These are phyloP conservation scores for Hydrotaea cyrtoneurina DNA, from an alignment of 2,888 invertebrate genomes.

Conservation along the genomic window DNA sequence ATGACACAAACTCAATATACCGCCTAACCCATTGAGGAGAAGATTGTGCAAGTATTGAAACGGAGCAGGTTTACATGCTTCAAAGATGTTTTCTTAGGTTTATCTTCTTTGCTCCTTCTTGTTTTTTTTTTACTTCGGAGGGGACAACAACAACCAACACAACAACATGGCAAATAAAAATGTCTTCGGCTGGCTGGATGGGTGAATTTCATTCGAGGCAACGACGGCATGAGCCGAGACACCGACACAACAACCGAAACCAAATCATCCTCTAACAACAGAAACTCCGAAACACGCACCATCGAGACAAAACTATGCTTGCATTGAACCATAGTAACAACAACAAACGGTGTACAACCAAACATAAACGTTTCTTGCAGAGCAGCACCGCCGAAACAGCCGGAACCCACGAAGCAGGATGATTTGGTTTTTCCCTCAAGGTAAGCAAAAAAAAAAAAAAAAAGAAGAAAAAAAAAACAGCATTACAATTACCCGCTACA, in stretches of 20 bases:
- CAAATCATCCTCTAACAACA: not conserved
- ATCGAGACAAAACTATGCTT: no score
- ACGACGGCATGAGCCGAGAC: no score
- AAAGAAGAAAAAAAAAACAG: no score
- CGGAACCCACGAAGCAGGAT: not conserved
- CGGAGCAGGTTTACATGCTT: not conserved
- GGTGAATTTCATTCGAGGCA: not conserved
- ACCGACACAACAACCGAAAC: not conserved
- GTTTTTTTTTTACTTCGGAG: not conserved
- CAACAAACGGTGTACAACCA: not conserved
- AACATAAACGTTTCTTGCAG: no score
- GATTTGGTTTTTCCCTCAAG: constrained; percentile 1
- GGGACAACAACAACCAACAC: constrained; percentile 7
- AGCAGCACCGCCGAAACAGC: not conserved
- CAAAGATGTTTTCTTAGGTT: not conserved
- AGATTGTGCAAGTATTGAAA: not conserved
- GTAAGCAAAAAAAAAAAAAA: no score
- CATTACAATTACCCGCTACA: constrained; percentile 27
- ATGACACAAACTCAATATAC: not conserved
- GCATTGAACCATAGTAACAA: no score
- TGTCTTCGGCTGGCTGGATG: not conserved
- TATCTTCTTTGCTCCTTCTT: not conserved
- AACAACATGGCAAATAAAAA: not conserved
- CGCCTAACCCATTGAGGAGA: not conserved
- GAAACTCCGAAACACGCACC: not conserved